Evolutionary conservation across 2,113 vertebrate genomes (phyloP), one percentile per base, ranked within the genome.

Genomic region (Nestor notabilis): DNA sequence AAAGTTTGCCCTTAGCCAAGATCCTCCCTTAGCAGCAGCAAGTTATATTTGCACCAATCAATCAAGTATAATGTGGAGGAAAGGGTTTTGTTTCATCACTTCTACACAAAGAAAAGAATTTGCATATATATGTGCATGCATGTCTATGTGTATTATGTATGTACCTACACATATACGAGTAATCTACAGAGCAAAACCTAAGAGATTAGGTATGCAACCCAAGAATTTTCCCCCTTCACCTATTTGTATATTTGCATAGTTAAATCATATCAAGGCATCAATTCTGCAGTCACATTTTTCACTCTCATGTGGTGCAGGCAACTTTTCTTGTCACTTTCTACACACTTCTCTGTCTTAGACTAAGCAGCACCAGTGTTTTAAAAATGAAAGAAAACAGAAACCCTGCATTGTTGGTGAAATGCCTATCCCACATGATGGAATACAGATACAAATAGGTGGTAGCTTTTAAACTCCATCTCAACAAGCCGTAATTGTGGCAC

Each of bases 81-180:
- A 90, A 89, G 92, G 77, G 77, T 91, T 96, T 96, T 95, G 93
- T 95, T 96, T 96, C 92, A 87, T 61, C 91, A 91, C 92, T 89
- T 94, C 94, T 91, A 95, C 21, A 4, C 89, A 65, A 91, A 91
- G 60, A 82, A 78, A 92, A 65, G 68, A 93, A 78, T 83, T 96
- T 95, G 96, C 94, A 96, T 95, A 93, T 93, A 90, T 70, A 91
- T 35, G 68, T 81, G 83, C 90, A 95, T 80, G 95, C 75, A 79
- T 72, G 91, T 93, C 91, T 55, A 72, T 92, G 61, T 82, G 70
- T 68, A 31, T 71, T 76, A 56, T 71, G 93, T 64, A 91, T 68
- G 91, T 87, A 96, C 65, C 89, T 79, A 94, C 90, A 96, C 63
- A 85, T 10, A 3, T 27, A 91, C 1, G 7, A 94, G 70, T 60